Conservation (phyloP, 2,888 invertebrate genomes). For the Chymomyza caudatula region DNA sequence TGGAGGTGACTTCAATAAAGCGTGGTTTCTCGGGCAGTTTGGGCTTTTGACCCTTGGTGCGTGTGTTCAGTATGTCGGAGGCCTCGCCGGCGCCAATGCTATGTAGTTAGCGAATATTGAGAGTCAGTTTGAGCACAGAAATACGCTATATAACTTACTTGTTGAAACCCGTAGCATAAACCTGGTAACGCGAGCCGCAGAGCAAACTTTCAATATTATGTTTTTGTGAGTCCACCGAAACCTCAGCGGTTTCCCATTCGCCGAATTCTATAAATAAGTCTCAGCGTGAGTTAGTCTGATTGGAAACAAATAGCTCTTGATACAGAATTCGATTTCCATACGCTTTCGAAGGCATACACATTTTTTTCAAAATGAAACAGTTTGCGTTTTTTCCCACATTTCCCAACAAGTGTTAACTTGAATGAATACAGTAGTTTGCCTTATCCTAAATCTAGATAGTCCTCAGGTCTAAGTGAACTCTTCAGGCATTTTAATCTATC, state of each 20-base stretch:
- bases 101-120: not conserved
- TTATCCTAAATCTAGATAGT: too few species aligned
- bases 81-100: slow-evolving; percentile 95
- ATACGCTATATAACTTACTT: slow-evolving; percentile 80
- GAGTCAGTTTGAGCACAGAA: not conserved
- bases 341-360: too few species aligned
- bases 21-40: slow-evolving; percentile 93
- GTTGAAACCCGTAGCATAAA: slow-evolving; percentile 95
- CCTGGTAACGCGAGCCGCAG: slow-evolving; percentile 95
- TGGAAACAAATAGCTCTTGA: not conserved
- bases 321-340: not conserved
- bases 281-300: not conserved
- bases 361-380: too few species aligned
- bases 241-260: slow-evolving; percentile 93
- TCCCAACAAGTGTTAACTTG: too few species aligned
- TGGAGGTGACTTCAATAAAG: slow-evolving; percentile 95
- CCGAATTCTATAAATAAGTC: slow-evolving; percentile 84
- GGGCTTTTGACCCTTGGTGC: slow-evolving; percentile 95
- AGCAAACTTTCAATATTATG: slow-evolving; percentile 91
- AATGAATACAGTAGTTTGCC: too few species aligned
- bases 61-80: slow-evolving; percentile 91
- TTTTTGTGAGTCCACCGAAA: slow-evolving; percentile 87
- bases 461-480: too few species aligned
- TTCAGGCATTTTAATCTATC: too few species aligned
- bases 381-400: too few species aligned